A percentile compares a stretch with the other conserved stretches of the same genome.
Evolutionary conservation across 2,888 invertebrate genomes (phyloP).

Genomic region (Choristoneura rosaceana): DNA sequence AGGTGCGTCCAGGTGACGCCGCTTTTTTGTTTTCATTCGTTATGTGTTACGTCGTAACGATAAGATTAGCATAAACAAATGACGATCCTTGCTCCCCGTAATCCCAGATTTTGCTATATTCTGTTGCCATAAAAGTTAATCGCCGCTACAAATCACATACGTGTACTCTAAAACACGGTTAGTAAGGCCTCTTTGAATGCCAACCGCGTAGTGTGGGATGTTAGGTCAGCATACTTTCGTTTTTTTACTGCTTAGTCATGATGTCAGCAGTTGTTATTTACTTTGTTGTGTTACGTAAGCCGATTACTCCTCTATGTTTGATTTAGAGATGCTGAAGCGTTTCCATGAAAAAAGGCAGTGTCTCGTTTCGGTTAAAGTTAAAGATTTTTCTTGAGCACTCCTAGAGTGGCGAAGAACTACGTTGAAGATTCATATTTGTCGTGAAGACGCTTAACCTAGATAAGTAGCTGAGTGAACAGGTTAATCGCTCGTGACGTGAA

Average conservation of each 20-base stretch:
- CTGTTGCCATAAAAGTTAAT: constrained; percentile 29
- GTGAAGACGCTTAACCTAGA: constrained; percentile 24
- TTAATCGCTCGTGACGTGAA: constrained; percentile 34
- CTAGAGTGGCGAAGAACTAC: background rate
- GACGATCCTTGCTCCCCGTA: constrained; percentile 9
- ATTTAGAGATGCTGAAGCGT: constrained; percentile 21
- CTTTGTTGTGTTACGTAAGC: constrained; percentile 35
- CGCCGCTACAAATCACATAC: constrained; percentile 36
- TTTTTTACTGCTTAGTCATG: constrained; percentile 47
- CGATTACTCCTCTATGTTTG: constrained; percentile 11
- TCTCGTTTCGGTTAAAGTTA: background rate
- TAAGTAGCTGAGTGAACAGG: constrained; percentile 13
- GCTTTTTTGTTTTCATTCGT: background rate
- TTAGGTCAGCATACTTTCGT: constrained; percentile 56
- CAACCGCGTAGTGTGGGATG: constrained; percentile 46
- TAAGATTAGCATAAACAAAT: constrained; percentile 35
- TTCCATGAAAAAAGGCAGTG: background rate
- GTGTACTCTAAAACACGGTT: constrained; percentile 21
- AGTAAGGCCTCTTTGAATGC: constrained; percentile 44
- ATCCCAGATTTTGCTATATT: constrained; percentile 20
- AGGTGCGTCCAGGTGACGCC: background rate
- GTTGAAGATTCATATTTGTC: constrained; percentile 22
- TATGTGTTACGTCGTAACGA: background rate
- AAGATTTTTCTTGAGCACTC: background rate
- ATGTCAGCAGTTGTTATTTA: constrained; percentile 36